Base-by-base conservation (phyloP, 2,888 invertebrate genomes). In the Lepidocyrtinus sp. region DNA sequence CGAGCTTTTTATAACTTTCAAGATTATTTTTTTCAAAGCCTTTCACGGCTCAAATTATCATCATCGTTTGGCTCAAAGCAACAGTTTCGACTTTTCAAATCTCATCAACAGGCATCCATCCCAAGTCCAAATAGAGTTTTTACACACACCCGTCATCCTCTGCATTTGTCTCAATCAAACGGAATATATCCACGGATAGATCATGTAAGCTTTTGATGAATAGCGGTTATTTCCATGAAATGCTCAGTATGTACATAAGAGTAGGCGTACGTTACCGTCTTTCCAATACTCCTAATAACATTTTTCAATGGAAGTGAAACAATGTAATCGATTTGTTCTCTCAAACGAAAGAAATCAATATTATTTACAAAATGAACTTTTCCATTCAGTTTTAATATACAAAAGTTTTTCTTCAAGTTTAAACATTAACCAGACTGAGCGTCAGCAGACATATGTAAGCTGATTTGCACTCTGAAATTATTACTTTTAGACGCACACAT, bases 11-110 rank as follows among this genome's bases (percentile, higher is more conserved):
- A n/a, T n/a, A n/a, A n/a, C n/a, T n/a, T n/a, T n/a, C n/a, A n/a
- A n/a, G n/a, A n/a, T n/a, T n/a, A n/a, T n/a, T n/a, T n/a, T n/a
- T n/a, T n/a, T n/a, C n/a, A n/a, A n/a, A n/a, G n/a, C n/a, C n/a
- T n/a, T n/a, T n/a, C n/a, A n/a, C n/a, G n/a, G n/a, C n/a, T n/a
- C n/a, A n/a, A n/a, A n/a, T n/a, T n/a, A n/a, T n/a, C 62, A 22
- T 27, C 62, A 70, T 2, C 22, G 12, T 36, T 9, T 36, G 36
- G 17, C 5, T 2, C n/a, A 24, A 24, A 55, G 64, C 21, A 73
- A 73, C 73, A 73, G 65, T 50, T 73, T 73, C 65, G 73, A 73
- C 25, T 73, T 65, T 17, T 55, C 55, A 55, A n/a, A 55, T 55
- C 65, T 65, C 64, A 73, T 73, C 55, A 50, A 73, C 46, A 46